Percentiles rank a stretch among this genome's conserved stretches.
Evolutionary conservation across 2,113 vertebrate genomes (phyloP).

Genomic region (Lophura nycthemera): DNA sequence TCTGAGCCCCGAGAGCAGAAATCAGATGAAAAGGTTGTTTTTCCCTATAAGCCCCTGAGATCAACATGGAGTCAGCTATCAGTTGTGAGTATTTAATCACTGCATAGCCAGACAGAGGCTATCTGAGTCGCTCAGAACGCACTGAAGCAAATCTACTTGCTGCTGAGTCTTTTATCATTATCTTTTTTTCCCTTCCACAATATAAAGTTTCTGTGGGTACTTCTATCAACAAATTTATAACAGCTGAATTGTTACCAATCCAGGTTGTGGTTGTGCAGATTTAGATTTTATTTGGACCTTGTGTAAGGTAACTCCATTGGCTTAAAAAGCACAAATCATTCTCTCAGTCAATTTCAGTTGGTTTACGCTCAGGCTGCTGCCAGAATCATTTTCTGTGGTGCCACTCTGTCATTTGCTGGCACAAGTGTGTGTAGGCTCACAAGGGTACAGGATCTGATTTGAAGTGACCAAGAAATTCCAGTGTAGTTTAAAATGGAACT

Average conservation of each 20-base stretch:
- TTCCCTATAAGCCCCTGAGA: slow-evolving; percentile 87
- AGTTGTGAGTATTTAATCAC: slow-evolving; percentile 79
- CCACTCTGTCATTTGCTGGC: background rate
- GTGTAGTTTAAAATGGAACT: background rate
- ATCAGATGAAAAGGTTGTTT: slow-evolving; percentile 82
- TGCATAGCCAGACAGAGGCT: background rate
- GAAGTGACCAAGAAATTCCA: background rate
- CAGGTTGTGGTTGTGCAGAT: background rate
- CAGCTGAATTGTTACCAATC: background rate
- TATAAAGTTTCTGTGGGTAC: background rate
- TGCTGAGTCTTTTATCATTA: background rate
- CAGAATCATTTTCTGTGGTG: background rate
- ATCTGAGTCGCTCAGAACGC: background rate
- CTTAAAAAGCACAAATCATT: background rate
- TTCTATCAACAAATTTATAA: background rate
- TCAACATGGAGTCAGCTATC: slow-evolving; percentile 95
- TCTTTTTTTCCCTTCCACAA: background rate
- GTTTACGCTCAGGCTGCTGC: background rate
- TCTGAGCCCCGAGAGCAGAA: slow-evolving; percentile 82
- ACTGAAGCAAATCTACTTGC: background rate
- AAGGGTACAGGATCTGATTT: background rate
- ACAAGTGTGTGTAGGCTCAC: background rate
- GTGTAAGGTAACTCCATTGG: background rate
- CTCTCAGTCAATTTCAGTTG: background rate
- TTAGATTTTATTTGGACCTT: background rate